Base-by-base conservation (phyloP, 2,113 vertebrate genomes). In the Abramis brama region DNA sequence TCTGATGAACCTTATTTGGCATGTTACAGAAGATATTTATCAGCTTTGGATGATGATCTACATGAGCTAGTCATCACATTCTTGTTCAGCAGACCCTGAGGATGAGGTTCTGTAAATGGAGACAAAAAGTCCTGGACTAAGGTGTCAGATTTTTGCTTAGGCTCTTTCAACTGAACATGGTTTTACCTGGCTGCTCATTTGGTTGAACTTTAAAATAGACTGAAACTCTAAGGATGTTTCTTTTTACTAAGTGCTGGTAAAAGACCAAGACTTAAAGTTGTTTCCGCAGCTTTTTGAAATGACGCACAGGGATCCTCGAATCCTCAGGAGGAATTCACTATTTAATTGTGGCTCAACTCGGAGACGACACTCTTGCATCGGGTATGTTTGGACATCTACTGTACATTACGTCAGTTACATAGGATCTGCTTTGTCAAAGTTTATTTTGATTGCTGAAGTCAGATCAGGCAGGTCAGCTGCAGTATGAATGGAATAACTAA, bases 281-380 rank as follows among this genome's bases (percentile, higher is more conserved):
- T 43, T 57, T 70, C 17, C n/a, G 23, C 10, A 57, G n/a, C 76
- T 79, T 45, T 76, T 47, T 86, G 71, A 86, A 25, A 93, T 86
- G 60, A 94, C 93, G 93, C 93, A 90, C 90, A 94, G 93, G 89
- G 93, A 95, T 33, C 50, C 68, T 45, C 88, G 93, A 17, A 30
- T 89, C 57, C 59, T 81, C 17, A 90, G 92, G 66, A 94, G 91
- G 88, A 91, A 82, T 68, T 66, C 33, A 6, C 76, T 83, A 17
- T 83, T 90, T 82, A 90, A 89, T 57, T 92, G 90, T 7, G 91
- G 93, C 82, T 90, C 92, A 11, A 88, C 90, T 70, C 90, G 93
- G 79, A 93, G 88, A 66, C 84, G 94, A 55, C 94, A 94, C 90
- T 95, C 94, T 68, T 94, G 93, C 33, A 90, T 93, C 87, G 93